A percentile compares a stretch with the other conserved stretches of the same genome.
These are phyloP conservation scores for Anodontia alba DNA, from an alignment of 2,888 invertebrate genomes.

Conservation along the genomic window DNA sequence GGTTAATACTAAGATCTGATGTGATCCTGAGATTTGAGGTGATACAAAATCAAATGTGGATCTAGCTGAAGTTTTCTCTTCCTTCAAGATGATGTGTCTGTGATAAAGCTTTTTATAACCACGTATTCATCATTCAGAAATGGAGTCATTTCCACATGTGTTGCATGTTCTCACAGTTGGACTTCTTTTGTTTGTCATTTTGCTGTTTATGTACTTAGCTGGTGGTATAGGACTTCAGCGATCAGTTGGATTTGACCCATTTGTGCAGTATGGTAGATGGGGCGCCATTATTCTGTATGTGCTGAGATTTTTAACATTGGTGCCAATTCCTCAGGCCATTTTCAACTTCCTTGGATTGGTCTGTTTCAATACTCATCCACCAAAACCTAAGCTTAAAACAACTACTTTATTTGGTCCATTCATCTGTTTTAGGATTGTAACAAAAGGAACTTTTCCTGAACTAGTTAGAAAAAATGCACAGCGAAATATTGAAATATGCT, in stretches of 20 bases:
- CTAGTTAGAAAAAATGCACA: conserved; percentile 70
- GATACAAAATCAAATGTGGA: too few relatives aligned
- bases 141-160: conserved; percentile 54
- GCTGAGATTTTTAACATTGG: conserved; percentile 65
- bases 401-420: conserved; percentile 76
- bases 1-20: too few relatives aligned
- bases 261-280: conserved; percentile 66
- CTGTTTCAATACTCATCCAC: conserved; percentile 71
- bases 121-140: not conserved
- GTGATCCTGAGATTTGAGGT: too few relatives aligned
- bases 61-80: too few relatives aligned
- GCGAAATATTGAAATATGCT: conserved; percentile 70
- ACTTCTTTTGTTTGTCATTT: conserved; percentile 51
- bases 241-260: conserved; percentile 59
- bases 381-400: conserved; percentile 71
- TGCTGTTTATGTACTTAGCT: conserved; percentile 52
- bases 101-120: too few relatives aligned
- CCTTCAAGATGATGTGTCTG: too few relatives aligned
- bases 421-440: conserved; percentile 74
- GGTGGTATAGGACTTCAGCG: conserved; percentile 56
- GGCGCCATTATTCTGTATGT: conserved; percentile 67
- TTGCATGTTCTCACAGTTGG: conserved; percentile 56
- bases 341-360: conserved; percentile 76
- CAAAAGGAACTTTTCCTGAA: conserved; percentile 68
- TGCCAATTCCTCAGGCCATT: conserved; percentile 71